Evolutionary conservation across 2,888 invertebrate genomes (phyloP).

Genomic region (Ophion costatus): DNA sequence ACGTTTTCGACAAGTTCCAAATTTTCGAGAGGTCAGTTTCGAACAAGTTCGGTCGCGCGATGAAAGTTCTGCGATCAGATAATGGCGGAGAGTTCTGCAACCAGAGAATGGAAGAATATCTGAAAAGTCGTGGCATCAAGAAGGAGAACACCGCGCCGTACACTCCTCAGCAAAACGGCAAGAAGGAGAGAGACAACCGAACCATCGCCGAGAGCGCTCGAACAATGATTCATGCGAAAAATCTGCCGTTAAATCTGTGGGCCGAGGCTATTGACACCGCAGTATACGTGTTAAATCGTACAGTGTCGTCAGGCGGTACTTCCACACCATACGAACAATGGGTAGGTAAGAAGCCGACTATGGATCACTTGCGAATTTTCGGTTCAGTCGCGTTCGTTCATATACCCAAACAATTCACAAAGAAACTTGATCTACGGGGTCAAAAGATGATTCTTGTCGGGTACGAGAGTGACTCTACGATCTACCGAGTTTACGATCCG

Average conservation of each 20-base stretch:
- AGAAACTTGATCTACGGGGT: conserved; percentile 47
- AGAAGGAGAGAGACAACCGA: no score
- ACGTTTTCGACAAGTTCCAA: background rate
- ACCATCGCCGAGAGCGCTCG: no score
- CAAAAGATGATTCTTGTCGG: conserved; percentile 49
- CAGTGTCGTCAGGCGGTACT: no score
- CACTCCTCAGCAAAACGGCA: no score
- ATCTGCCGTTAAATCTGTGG: no score
- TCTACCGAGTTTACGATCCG: conserved; percentile 37
- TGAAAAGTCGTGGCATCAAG: background rate
- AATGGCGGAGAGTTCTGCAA: background rate
- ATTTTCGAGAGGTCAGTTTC: background rate
- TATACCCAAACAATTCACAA: conserved; percentile 27
- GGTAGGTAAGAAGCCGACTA: no score
- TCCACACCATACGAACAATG: no score
- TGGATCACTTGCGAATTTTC: background rate
- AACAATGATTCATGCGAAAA: no score
- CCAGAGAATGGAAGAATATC: background rate
- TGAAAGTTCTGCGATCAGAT: background rate
- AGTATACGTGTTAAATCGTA: no score
- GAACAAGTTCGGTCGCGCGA: background rate
- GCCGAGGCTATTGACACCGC: no score
- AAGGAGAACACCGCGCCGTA: no score
- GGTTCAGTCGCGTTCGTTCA: background rate
- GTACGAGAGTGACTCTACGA: conserved; percentile 15